Percentiles rank a stretch among this genome's conserved stretches.
Conservation (phyloP, 2,113 vertebrate genomes). For the Climacteris rufus region DNA sequence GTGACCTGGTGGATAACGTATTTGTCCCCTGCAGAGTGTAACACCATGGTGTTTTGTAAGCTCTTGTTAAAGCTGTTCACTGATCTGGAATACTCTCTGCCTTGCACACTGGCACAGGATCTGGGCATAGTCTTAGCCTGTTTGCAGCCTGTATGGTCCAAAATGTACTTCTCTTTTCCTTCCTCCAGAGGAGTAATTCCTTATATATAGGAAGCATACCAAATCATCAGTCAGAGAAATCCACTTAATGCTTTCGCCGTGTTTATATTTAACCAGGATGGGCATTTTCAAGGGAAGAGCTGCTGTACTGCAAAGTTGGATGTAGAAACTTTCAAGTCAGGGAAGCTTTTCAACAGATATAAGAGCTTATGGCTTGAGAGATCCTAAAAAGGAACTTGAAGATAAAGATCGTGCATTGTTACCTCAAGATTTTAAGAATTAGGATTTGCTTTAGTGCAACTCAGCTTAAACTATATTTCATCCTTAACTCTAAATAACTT, state of each 20-base stretch:
- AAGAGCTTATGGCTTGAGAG: not conserved
- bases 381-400: not conserved
- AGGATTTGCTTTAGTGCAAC: not conserved
- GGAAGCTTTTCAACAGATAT: not conserved
- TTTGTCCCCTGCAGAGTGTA: not conserved
- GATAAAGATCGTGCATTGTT: not conserved
- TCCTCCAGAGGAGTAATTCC: not conserved
- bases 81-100: not conserved
- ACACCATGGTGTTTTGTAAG: not conserved
- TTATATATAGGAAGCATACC: not conserved
- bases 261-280: not conserved
- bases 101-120: not conserved
- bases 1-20: not conserved
- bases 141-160: not conserved
- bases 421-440: not conserved
- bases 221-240: not conserved
- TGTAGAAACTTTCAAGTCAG: not conserved
- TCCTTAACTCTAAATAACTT: not conserved
- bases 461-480: not conserved
- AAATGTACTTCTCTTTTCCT: not conserved
- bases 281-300: not conserved
- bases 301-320: not conserved
- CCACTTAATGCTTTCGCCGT: not conserved
- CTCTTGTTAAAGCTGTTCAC: not conserved
- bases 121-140: not conserved